phyloP scores from a whole-genome alignment of 2,797 vertebrate species.

The Hydrocynus forskahlii region DNA sequence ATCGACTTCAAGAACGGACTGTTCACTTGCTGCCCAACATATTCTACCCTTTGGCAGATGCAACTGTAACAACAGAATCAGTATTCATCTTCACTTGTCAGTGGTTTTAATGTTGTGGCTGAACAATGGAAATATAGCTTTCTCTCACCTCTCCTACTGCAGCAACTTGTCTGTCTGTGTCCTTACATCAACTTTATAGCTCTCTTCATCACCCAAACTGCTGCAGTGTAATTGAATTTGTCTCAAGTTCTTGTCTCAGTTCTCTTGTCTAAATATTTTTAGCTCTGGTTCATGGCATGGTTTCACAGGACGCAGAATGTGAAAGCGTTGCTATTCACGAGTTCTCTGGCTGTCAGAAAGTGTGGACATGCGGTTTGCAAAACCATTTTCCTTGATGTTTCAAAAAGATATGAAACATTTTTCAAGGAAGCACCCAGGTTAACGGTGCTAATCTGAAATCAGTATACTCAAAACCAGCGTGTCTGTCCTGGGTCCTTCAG shows the following conservation, averaged over 20 bases:
- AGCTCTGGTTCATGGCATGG: conserved; percentile 39
- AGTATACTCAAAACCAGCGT: background rate
- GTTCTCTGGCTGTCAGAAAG: conserved; percentile 45
- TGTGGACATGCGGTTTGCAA: conserved; percentile 40
- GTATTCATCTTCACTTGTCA: too few species aligned
- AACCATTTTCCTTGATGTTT: background rate
- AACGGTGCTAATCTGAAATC: background rate
- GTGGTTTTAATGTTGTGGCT: too few species aligned
- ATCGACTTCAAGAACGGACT: too few species aligned
- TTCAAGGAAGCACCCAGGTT: background rate
- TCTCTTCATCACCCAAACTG: conserved; percentile 5
- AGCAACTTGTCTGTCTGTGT: background rate
- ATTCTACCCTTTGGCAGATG: too few species aligned
- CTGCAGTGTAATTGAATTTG: conserved; percentile 26
- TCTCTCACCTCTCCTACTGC: background rate
- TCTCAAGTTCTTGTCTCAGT: conserved; percentile 12
- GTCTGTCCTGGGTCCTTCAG: background rate
- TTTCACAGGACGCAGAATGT: conserved; percentile 45
- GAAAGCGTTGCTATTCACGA: conserved; percentile 49
- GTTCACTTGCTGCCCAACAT: too few species aligned
- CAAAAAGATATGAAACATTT: background rate
- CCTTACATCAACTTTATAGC: conserved; percentile 3
- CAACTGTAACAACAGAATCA: too few species aligned
- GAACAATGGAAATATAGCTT: background rate
- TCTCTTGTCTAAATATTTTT: conserved; percentile 46